phyloP scores from a whole-genome alignment of 1,140 invertebrate genomes.

The Laodelphax striatellus region DNA sequence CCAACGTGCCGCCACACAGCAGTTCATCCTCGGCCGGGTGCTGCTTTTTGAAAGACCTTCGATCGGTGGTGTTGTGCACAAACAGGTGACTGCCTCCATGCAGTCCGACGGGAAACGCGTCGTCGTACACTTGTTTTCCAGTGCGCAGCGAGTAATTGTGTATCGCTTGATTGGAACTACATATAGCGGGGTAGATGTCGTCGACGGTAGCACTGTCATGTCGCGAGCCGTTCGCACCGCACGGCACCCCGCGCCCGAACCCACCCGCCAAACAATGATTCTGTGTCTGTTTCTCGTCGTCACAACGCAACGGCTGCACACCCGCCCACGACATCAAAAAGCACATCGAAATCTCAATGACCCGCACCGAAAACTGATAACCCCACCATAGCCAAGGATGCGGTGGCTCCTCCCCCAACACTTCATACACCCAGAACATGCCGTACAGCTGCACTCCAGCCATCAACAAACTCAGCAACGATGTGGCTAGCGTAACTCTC shows the following conservation, averaged over 20 bases:
- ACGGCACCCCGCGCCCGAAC: constrained; percentile 49
- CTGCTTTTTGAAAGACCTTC: constrained; percentile 29
- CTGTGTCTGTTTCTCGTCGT: constrained; percentile 34
- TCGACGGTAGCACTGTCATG: constrained; percentile 26
- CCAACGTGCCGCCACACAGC: constrained; percentile 10
- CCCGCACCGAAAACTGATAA: constrained; percentile 69
- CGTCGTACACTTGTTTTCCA: constrained; percentile 63
- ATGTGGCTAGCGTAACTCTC: constrained; percentile 72
- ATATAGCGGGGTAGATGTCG: constrained; percentile 66
- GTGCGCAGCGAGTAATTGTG: constrained; percentile 68
- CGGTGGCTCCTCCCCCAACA: constrained; percentile 33
- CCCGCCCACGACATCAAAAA: constrained; percentile 68
- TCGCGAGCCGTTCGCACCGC: constrained; percentile 31
- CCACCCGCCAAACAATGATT: constrained; percentile 33
- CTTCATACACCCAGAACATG: constrained; percentile 54
- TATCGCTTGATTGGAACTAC: constrained; percentile 71
- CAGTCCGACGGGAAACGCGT: constrained; percentile 41
- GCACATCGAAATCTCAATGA: constrained; percentile 74
- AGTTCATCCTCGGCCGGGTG: constrained; percentile 29
- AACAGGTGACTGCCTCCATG: constrained; percentile 24
- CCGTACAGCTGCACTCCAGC: constrained; percentile 72
- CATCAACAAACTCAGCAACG: constrained; percentile 67
- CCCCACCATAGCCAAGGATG: constrained; percentile 79
- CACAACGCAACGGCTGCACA: constrained; percentile 35
- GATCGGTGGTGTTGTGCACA: constrained; percentile 28